Evolutionary conservation across 2,888 invertebrate genomes (phyloP), one percentile per base, ranked within the genome.

Genomic region (Boloria euphrosyne): DNA sequence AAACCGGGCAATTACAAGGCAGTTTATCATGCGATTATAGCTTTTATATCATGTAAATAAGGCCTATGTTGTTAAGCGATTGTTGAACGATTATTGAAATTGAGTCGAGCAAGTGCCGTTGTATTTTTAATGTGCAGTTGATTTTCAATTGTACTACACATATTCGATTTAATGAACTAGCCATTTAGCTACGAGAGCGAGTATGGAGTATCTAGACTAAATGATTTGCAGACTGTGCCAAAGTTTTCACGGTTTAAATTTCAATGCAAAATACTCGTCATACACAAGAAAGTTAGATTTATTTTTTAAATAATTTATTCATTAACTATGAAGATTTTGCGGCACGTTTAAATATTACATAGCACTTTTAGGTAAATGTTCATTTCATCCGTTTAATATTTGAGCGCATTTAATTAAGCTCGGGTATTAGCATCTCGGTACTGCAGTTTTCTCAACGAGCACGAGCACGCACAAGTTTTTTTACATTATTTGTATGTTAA

Each of bases 101-200:
- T 38, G 65, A 68, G 54, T 65, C 44, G 52, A 63, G 62, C n/a
- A 65, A 69, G 72, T 17, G 51, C 60, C 54, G 67, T 70, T 62
- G 57, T 65, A 66, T 72, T 79, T 65, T 73, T 74, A 76, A 78
- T 76, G 74, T 79, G 72, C 68, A 78, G 75, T 78, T 78, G 75
- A 77, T 80, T 78, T 74, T 74, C 73, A 74, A 76, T 76, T 81
- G 78, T 73, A 46, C 47, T 60, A 49, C 38, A 14, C 51, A 52
- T 52, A 61, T 55, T 50, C 17, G 46, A 51, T 57, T 66, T 58
- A 64, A 65, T 51, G 17, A 31, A 65, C 18, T 52, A 50, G 38
- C 55, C 55, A 38, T 38, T 10, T 17, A 18, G 44, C 44, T 57
- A 22, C 13, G 22, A 10, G 44, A 10, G 44, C n/a, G 22, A 43